Evolutionary conservation across 1,140 invertebrate genomes (phyloP).

Genomic region (Drosophila ercepeae): DNA sequence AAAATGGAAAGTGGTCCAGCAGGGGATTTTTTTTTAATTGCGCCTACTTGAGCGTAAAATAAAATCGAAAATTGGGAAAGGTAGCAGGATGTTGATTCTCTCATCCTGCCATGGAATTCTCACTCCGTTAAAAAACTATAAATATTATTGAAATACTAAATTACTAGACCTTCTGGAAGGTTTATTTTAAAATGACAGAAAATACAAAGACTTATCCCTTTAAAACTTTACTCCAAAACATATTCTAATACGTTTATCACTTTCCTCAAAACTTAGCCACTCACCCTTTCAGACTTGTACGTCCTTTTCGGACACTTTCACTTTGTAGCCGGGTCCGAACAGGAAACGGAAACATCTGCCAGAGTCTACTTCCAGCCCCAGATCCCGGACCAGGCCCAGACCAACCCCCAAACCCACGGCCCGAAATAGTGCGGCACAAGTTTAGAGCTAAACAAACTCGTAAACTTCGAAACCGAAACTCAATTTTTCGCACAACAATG

Average conservation of each 20-base stretch:
- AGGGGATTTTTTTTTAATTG: conserved; percentile 37
- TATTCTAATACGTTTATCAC: conserved; percentile 24
- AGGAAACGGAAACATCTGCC: conserved; percentile 56
- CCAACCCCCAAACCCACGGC: neutral
- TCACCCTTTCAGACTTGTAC: neutral
- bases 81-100: too few relatives aligned
- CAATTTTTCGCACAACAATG: conserved; percentile 79
- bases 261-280: conserved; percentile 4
- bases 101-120: too few relatives aligned
- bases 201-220: neutral
- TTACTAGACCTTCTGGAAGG: too few relatives aligned
- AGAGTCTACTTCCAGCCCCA: conserved; percentile 30
- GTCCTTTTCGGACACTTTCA: conserved; percentile 38
- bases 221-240: neutral
- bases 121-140: too few relatives aligned
- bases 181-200: neutral
- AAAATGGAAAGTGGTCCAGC: neutral
- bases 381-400: conserved; percentile 1
- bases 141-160: too few relatives aligned
- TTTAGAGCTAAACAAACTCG: conserved; percentile 68
- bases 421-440: conserved; percentile 45
- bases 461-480: conserved; percentile 59
- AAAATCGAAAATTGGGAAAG: conserved; percentile 2
- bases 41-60: conserved; percentile 45
- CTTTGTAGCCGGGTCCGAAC: conserved; percentile 12